Evolutionary conservation across 1,140 invertebrate species (phyloP), one percentile per base, ranked within the genome.

Genomic region (Drosophila pachea): DNA sequence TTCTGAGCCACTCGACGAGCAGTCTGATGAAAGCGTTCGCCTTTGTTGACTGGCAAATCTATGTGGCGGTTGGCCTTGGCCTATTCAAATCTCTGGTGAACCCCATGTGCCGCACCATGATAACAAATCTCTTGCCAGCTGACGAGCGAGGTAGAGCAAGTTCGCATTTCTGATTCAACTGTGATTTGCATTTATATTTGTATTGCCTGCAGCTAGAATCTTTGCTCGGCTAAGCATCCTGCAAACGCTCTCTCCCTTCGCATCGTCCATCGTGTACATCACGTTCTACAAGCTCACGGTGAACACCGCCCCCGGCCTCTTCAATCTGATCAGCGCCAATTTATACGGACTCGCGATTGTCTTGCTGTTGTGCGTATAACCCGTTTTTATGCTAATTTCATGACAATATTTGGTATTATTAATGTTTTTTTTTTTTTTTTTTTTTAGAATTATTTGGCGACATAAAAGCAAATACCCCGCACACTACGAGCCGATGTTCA

Each of bases 41-140:
- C 8, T 77, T 76, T 12, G 87, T 90, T n/a, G 82, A 92, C 3
- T 94, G 92, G 92, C 91, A 94, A 43, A 91, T 95, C 90, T 95
- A 94, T 89, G 42, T 88, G 52, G 79, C 87, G 8, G 78, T 89
- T 56, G 76, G 76, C 11, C 48, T 94, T 59, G 91, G 91, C 32
- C 69, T 91, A 11, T 91, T 94, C 59, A 89, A 90, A 66, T 91
- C 90, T 0, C 83, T 93, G 22, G 90, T 91, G 22, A 90, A 91
- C 65, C 93, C 94, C 16, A 90, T 93, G 70, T 91, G 93, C 40
- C 90, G 94, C 59, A 91, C 94, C 1, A 87, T 93, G 53, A 81
- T 94, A n/a, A 92, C 93, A 0, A 94, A 94, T 81, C 90, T 92
- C 7, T 87, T 94, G 31, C 91, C 92, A 6, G 29, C 88, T 5